Conservation (phyloP, 2,797 vertebrate genomes). For the Okamejei kenojei region DNA sequence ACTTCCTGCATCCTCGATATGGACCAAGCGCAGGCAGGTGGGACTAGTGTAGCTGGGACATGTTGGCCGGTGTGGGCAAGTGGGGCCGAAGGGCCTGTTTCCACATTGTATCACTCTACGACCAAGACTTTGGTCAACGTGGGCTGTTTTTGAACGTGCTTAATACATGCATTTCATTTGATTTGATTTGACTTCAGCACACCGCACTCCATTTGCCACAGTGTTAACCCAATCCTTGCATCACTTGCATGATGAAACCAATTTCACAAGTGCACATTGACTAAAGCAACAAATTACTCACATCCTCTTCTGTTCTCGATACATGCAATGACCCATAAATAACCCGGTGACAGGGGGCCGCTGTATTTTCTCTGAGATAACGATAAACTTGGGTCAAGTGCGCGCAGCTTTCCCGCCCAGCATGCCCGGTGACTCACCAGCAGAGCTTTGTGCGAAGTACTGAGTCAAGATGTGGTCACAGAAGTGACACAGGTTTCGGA, state of each 20-base stretch:
- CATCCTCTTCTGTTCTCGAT: background rate
- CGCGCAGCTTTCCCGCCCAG: background rate
- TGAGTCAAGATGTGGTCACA: conserved; percentile 77
- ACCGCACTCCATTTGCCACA: background rate
- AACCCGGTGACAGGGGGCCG: background rate
- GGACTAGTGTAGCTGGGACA: no score
- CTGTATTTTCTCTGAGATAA: background rate
- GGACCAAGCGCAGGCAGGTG: no score
- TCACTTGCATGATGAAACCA: background rate
- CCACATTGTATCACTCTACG: no score
- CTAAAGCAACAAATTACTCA: background rate
- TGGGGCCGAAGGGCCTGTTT: no score
- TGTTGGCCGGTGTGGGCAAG: no score
- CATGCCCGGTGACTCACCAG: conserved; percentile 56
- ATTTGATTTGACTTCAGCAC: background rate
- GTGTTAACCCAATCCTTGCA: background rate
- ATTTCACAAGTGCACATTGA: background rate
- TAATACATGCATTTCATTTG: no score
- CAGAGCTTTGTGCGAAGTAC: conserved; percentile 68
- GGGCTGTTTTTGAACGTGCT: no score
- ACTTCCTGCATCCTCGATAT: no score
- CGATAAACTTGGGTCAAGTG: background rate
- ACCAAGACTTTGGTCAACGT: no score
- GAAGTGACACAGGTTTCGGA: conserved; percentile 83
- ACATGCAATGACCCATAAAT: background rate